Evolutionary conservation across 2,797 vertebrate genomes (phyloP), one percentile per base, ranked within the genome.

Genomic region (Anniella stebbinsi): DNA sequence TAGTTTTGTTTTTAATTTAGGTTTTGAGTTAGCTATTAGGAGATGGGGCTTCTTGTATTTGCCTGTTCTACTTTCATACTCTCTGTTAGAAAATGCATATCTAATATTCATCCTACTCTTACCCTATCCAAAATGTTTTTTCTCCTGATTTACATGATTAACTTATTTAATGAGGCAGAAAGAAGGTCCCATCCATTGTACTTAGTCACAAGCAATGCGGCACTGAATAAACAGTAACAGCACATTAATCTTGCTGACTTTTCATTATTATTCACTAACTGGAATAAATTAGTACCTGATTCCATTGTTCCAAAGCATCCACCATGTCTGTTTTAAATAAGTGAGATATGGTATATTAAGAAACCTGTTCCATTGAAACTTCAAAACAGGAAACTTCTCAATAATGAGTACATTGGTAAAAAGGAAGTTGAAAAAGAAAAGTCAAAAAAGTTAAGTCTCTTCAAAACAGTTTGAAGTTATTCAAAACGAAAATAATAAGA

Each of bases 81-180:
- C 0, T 7, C 45, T 69, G 72, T 93, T 82, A 90, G 93, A 96
- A 96, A 94, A 82, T 89, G 84, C 51, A 73, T 93, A 90, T 89
- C 94, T 95, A 92, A 91, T 91, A 87, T 86, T 96, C 91, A 96
- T 23, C 88, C 82, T 93, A 87, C 87, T 87, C 7, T 85, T 57
- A 48, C 91, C 66, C 87, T 93, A 95, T 92, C 82, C 91, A 94
- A 94, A 94, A 92, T 92, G 93, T 92, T 95, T 92, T 91, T 88
- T 45, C 91, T 88, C 88, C 57, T 95, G 96, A 96, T 97, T 96
- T 97, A 96, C 94, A 97, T 96, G 95, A 97, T 97, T 98, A 98
- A 97, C 95, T 97, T 97, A 96, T 94, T 97, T 97, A 98, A 97
- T 97, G 97, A 97, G 95, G 95, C 94, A 96, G 94, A 96, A 96